Evolutionary conservation across 2,113 vertebrate genomes (phyloP), one percentile per base, ranked within the genome.

Genomic region (Enhydra lutris): DNA sequence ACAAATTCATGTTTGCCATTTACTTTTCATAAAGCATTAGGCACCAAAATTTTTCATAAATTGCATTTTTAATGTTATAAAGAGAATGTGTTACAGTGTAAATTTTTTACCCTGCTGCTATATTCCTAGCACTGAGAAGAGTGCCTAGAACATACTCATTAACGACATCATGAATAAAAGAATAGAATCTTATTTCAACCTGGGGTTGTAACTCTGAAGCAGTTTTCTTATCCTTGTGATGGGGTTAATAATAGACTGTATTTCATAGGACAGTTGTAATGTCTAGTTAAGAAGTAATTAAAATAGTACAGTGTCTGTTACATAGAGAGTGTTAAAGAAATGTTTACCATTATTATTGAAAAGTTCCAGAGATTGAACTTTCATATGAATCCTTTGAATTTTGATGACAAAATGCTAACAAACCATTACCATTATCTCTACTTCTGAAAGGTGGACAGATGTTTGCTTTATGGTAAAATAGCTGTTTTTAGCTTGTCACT

Each of bases 361-460:
- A 97, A 92, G 15, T 91, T 93, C 10, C 29, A 12, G 74, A 89
- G 55, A 67, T 36, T 80, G 14, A 83, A 36, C 55, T 82, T 94
- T 83, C 50, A 42, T 59, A 61, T 87, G 36, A 91, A 63, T 82
- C 52, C 80, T 89, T 97, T 69, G 95, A 57, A 82, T 92, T 92
- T 95, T 96, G 59, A 76, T 85, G 15, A 73, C 50, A 31, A 91
- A 95, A 78, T 73, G 23, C n/a, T 84, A 84, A 31, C 69, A 89
- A 88, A 76, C 13, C 14, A 36, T 94, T 88, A 83, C 31, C 91
- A 1, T 92, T 86, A 57, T 15, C 52, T 97, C 42, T 74, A 18
- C 24, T 91, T 95, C 57, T 36, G 89, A 94, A 93, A 89, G 15
- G 63, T 89, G 50, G 45, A 74, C 23, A 88, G 29, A 80, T 94